Evolutionary conservation across 1,140 invertebrate species (phyloP).

Genomic region (Babylonia areolata): DNA sequence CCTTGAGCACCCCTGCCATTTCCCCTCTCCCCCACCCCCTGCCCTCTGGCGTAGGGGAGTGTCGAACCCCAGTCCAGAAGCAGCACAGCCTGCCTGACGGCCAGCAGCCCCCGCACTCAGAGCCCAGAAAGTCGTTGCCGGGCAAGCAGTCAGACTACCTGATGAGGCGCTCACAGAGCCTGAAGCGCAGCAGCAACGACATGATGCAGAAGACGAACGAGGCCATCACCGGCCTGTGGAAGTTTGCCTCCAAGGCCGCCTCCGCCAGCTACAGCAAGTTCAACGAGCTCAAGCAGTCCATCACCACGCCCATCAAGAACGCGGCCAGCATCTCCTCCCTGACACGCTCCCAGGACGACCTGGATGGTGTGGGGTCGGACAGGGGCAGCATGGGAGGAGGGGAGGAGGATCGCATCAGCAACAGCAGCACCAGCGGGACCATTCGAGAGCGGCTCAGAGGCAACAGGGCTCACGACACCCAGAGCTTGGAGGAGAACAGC

Average conservation of each 20-base stretch:
- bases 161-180: slow-evolving; percentile 45
- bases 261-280: slow-evolving; percentile 88
- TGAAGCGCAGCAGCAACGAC: slow-evolving; percentile 50
- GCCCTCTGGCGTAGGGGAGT: not conserved
- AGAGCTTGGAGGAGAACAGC: slow-evolving; percentile 41
- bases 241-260: slow-evolving; percentile 86
- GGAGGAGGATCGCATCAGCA: slow-evolving; percentile 10
- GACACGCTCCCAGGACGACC: slow-evolving; percentile 43
- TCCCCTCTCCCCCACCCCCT: not conserved
- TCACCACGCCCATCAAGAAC: slow-evolving; percentile 75
- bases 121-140: slow-evolving; percentile 24
- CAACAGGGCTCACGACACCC: slow-evolving; percentile 43
- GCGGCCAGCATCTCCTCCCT: slow-evolving; percentile 59
- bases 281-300: slow-evolving; percentile 94
- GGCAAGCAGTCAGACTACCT: slow-evolving; percentile 36
- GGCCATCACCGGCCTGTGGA: slow-evolving; percentile 68
- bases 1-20: slow-evolving; percentile 10
- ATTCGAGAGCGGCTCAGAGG: slow-evolving; percentile 30
- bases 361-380: slow-evolving; percentile 43
- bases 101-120: not conserved
- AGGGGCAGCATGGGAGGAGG: slow-evolving; percentile 36
- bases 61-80: slow-evolving; percentile 17
- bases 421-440: slow-evolving; percentile 33
- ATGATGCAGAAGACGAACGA: slow-evolving; percentile 64
- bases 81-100: slow-evolving; percentile 26